Percentiles rank a stretch among this genome's conserved stretches.
Evolutionary conservation across 2,888 invertebrate species (phyloP).

Genomic region (Drosophila imparisetae): DNA sequence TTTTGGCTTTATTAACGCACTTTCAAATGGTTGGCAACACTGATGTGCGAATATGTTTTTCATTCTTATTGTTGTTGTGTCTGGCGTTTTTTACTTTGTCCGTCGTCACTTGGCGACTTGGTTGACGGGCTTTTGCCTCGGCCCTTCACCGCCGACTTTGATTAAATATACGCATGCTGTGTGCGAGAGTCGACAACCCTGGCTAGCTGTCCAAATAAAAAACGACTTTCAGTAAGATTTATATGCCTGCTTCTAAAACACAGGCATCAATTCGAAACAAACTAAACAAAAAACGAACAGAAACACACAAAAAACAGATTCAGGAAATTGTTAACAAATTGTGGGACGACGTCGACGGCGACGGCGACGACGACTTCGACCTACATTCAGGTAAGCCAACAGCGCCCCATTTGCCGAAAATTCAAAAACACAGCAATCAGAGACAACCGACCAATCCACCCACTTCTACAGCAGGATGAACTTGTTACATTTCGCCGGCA

Average conservation of each 20-base stretch:
- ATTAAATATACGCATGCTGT: conserved; percentile 35
- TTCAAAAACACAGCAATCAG: neutral
- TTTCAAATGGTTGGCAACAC: neutral
- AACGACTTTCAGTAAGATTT: conserved; percentile 36
- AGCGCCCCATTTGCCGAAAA: neutral
- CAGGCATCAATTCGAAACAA: conserved; percentile 9
- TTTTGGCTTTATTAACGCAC: neutral
- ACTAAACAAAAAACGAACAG: neutral
- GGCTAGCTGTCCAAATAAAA: conserved; percentile 29
- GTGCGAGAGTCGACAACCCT: conserved; percentile 15
- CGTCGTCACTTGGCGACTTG: conserved; percentile 20
- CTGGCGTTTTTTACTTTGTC: conserved; percentile 5
- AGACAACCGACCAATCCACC: neutral
- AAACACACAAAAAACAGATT: neutral
- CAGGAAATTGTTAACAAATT: conserved; percentile 22
- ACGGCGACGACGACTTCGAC: too few species aligned
- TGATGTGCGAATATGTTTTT: neutral
- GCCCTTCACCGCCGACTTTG: conserved; percentile 18
- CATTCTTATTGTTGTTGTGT: neutral
- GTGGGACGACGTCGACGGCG: neutral
- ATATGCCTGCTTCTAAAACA: conserved; percentile 17
- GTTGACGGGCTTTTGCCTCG: neutral
- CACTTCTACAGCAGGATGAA: conserved; percentile 27
- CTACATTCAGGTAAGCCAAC: conserved; percentile 8
- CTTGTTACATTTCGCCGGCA: conserved; percentile 24